Percentiles rank a stretch among this genome's conserved stretches.
These are phyloP conservation scores for Sebastes cheni DNA, from an alignment of 2,797 vertebrate species.

Conservation along the genomic window DNA sequence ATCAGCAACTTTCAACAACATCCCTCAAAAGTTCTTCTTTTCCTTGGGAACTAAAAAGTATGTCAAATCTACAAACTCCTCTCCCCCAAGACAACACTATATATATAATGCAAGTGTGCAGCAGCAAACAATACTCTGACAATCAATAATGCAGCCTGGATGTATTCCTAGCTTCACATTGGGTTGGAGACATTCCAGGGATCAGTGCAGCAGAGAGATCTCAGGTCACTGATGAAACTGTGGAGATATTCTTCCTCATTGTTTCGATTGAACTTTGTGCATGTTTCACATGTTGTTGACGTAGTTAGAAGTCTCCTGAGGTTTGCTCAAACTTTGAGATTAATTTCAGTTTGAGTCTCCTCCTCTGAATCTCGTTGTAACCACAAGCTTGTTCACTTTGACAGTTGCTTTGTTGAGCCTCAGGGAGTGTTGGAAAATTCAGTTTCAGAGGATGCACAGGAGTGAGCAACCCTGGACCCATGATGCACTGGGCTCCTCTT, in stretches of 20 bases:
- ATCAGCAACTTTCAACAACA: background rate
- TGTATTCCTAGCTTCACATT: background rate
- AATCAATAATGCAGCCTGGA: slow-evolving; percentile 1
- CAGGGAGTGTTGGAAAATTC: slow-evolving; percentile 1
- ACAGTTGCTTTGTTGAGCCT: slow-evolving; percentile 1
- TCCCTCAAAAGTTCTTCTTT: background rate
- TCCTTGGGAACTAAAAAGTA: background rate
- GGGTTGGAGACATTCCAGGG: background rate
- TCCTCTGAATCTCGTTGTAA: background rate
- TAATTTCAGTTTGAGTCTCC: background rate
- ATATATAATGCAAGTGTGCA: slow-evolving; percentile 2
- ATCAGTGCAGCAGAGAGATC: background rate
- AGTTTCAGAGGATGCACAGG: slow-evolving; percentile 8
- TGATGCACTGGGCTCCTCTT: slow-evolving; percentile 16
- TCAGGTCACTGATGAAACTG: background rate
- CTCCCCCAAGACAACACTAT: background rate
- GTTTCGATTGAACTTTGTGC: background rate
- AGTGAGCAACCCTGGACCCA: slow-evolving; percentile 3
- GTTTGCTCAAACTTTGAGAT: background rate
- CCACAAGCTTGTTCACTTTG: background rate
- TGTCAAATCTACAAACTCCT: background rate
- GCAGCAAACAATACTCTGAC: background rate
- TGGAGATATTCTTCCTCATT: background rate
- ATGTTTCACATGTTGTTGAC: background rate
- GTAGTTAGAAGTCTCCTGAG: background rate